Conservation (phyloP, 2,888 invertebrate species). For the Apeira syringaria region DNA sequence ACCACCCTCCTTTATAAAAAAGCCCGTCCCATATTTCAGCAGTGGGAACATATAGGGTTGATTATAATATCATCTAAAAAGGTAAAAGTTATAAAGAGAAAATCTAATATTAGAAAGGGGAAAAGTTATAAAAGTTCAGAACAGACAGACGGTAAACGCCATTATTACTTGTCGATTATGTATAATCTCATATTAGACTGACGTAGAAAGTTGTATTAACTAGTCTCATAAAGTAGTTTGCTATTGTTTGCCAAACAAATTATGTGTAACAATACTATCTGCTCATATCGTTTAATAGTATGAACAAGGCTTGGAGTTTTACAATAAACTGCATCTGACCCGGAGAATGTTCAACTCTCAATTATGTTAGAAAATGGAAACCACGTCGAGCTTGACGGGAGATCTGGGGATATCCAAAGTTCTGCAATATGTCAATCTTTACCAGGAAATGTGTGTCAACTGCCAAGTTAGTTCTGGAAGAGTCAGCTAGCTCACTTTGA, state of each 20-base stretch:
- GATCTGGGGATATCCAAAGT: constrained; percentile 33
- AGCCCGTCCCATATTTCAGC: too few species aligned
- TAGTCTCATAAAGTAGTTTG: constrained; percentile 8
- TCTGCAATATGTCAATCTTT: constrained; percentile 14
- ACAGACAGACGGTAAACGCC: not conserved
- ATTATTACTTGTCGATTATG: constrained; percentile 5
- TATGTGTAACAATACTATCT: constrained; percentile 16
- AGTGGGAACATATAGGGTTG: too few species aligned
- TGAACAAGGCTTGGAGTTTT: too few species aligned
- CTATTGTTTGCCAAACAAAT: constrained; percentile 14
- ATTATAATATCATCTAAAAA: too few species aligned
- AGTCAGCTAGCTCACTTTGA: not conserved
- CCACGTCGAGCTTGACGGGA: constrained; percentile 38
- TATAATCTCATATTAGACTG: not conserved
- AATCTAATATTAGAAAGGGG: too few species aligned
- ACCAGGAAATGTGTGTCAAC: constrained; percentile 19
- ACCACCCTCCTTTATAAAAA: too few species aligned
- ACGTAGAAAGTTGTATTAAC: constrained; percentile 15
- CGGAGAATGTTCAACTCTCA: constrained; percentile 25
- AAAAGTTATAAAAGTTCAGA: constrained; percentile 5
- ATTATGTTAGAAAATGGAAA: constrained; percentile 39
- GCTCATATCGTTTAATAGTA: not conserved
- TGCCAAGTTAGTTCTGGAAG: not conserved
- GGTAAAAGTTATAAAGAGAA: too few species aligned
- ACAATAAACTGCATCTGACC: constrained; percentile 5